Evolutionary conservation across 2,888 invertebrate species (phyloP).

Genomic region (Phortica okadai): DNA sequence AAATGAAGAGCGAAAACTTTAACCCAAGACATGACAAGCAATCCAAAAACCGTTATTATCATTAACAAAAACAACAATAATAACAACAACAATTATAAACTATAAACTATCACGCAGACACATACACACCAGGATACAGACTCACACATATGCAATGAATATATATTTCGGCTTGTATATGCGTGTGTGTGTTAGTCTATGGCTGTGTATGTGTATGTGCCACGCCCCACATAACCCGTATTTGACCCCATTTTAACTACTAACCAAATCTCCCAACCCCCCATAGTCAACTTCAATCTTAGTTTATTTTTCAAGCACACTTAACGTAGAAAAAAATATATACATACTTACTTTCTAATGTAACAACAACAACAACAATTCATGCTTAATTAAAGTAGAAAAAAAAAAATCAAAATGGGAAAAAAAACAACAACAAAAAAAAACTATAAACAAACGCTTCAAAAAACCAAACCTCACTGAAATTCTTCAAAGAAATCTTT

Average conservation of each 20-base stretch:
- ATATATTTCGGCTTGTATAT: not conserved
- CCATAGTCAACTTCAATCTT: not conserved
- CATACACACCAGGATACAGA: not conserved
- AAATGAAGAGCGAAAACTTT: too few species aligned
- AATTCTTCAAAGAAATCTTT: constrained; percentile 65
- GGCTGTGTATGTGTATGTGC: not conserved
- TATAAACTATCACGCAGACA: not conserved
- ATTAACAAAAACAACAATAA: not conserved
- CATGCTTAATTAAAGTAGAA: not conserved
- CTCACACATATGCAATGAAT: not conserved
- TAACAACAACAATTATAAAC: not conserved
- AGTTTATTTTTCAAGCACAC: not conserved
- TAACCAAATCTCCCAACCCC: not conserved
- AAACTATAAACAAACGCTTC: constrained; percentile 60
- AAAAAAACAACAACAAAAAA: constrained; percentile 34
- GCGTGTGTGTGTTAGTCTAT: not conserved
- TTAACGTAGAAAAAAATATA: not conserved
- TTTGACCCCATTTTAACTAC: not conserved
- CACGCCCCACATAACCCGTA: not conserved
- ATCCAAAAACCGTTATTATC: too few species aligned
- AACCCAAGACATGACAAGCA: too few species aligned
- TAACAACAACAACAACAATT: not conserved
- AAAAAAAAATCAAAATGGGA: constrained; percentile 34
- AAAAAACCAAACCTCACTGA: constrained; percentile 69
- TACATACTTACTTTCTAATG: not conserved